Percentiles rank a stretch among this genome's conserved stretches.
These are phyloP conservation scores for Rotaria socialis DNA, from an alignment of 2,888 invertebrate genomes.

Conservation along the genomic window DNA sequence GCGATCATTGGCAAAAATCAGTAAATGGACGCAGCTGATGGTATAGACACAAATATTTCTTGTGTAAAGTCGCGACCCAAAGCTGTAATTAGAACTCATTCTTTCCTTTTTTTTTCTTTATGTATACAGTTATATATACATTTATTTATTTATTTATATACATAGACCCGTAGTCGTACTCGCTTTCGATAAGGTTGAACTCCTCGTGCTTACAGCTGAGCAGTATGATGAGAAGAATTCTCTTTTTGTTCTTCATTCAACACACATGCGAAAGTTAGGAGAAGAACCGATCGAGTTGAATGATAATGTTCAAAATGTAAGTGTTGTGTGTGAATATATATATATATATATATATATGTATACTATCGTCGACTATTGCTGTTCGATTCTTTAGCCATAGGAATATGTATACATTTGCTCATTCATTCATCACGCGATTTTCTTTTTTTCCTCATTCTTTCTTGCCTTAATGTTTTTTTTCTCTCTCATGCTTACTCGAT, in stretches of 20 bases:
- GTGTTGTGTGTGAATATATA: not conserved
- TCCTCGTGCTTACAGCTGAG: not conserved
- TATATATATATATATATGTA: not conserved
- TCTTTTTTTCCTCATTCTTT: not conserved
- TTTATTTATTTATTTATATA: not conserved
- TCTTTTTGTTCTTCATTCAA: not conserved
- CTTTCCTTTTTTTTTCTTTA: not conserved
- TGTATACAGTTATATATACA: not conserved
- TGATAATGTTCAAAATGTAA: not conserved
- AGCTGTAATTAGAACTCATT: too few relatives aligned
- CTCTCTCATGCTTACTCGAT: not conserved
- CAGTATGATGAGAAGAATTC: not conserved
- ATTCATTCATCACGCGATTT: not conserved
- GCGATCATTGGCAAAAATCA: not conserved
- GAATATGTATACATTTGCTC: not conserved
- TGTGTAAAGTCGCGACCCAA: not conserved
- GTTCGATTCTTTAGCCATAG: not conserved
- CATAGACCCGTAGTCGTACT: not conserved
- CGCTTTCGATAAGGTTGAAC: not conserved
- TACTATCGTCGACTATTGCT: not conserved
- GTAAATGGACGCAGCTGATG: not conserved
- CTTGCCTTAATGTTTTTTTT: not conserved
- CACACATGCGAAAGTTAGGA: not conserved
- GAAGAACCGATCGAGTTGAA: not conserved
- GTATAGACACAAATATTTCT: not conserved